Evolutionary conservation across 2,113 vertebrate genomes (phyloP), one percentile per base, ranked within the genome.

Genomic region (Circaetus cinerascens): DNA sequence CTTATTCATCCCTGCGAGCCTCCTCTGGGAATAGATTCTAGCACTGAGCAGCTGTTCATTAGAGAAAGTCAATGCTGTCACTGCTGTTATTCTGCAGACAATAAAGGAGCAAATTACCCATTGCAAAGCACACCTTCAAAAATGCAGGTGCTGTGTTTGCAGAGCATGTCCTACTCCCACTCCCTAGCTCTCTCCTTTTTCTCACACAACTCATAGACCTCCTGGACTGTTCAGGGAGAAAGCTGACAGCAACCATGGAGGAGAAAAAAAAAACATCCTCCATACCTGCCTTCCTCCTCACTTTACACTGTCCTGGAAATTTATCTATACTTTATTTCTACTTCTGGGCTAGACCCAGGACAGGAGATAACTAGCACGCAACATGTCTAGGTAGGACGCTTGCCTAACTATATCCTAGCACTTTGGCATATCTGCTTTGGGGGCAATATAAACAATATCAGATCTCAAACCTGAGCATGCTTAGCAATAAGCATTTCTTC

Each of bases 21-120:
- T 95, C 97, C 86, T 50, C 76, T 0, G 91, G 96, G 96, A 97
- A 94, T 19, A 95, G 96, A 96, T 71, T 41, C 86, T 93, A 97
- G 94, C 94, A 91, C 91, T 5, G 79, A 97, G 94, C 96, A 97
- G 97, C 96, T 96, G 97, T 95, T 97, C 97, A 94, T 96, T 97
- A 95, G 76, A 88, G 88, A 97, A 95, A 97, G 96, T 96, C 97
- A 97, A 48, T 92, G 96, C 95, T 97, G 96, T 95, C 94, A 81
- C 91, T 95, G 91, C 92, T 95, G 94, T 96, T 95, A 95, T 92
- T 90, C 97, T 91, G 95, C 97, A 95, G 96, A 95, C 92, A 97
- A 97, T 96, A 95, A 95, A 92, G 88, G 86, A 95, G 88, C 83
- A 97, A 97, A 97, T 95, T 95, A 89, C 68, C 94, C 94, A 94